Evolutionary conservation across 37 sponge, comb jelly and placozoan species (phyloP), one percentile per base, ranked within the genome.

Genomic region (Dysidea cf. avara): DNA sequence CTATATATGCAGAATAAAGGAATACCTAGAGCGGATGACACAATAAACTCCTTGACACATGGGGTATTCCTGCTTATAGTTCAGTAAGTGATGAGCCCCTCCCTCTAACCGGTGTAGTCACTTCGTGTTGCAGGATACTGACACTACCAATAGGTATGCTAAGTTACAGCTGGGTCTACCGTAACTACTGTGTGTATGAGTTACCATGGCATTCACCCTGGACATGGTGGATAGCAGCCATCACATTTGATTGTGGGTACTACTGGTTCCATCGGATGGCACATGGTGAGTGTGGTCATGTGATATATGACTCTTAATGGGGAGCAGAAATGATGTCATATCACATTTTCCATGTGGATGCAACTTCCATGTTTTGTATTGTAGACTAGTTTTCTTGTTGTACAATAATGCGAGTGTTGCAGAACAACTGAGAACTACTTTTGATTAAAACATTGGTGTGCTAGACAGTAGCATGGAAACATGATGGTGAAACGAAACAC

Each of bases 221-320:
- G 46, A 92, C 94, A 9, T 96, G 97, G 97, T 86, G 83, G 77
- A 16, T 93, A 36, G 83, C 83, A 16, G 72, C 92, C 51, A 20
- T 96, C 7, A 70, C 64, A 7, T 66, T 82, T 2, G 97, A 96
- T 64, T 69, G 85, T 25, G 83, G 60, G 0, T 92, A 88, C 53
- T 96, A 96, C 57, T 78, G 89, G 77, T 85, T 92, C 52, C 97
- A 96, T 63, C 62, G 97, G 36, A 59, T 68, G 59, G 87, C 94
- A 26, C 97, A 96, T 71, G 97, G 95, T 94, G 37, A 78, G 46
- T 43, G 9, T 43, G 13, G 34, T 33, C 61, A 9, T 28, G 3
- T 22, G 17, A 65, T 35, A 3, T 29, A n/a, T n/a, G n/a, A n/a
- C n/a, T n/a, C n/a, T n/a, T n/a, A n/a, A n/a, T n/a, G n/a, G n/a